Evolutionary conservation across 2,113 vertebrate genomes (phyloP), one percentile per base, ranked within the genome.

Genomic region (Podarcis raffonei): DNA sequence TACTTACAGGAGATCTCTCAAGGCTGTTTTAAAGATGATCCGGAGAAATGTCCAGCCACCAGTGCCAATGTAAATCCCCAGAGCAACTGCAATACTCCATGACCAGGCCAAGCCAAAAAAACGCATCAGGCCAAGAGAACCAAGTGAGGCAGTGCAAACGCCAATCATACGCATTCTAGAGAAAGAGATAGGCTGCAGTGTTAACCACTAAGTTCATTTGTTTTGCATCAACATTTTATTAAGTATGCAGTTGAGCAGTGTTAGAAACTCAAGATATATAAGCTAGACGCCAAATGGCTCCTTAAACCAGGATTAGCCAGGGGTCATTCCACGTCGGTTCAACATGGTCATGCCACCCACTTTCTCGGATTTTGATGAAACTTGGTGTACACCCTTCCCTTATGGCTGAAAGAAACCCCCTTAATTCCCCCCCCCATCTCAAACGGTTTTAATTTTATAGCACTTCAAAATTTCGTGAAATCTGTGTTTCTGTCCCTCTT

Each of bases 11-110:
- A 98, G 83, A 88, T 99, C 98, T 91, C 98, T 95, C 88, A 95
- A 97, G 30, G 97, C 98, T 0, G 98, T 99, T 89, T 97, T 94
- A 48, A 95, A 96, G 85, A 97, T 94, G 20, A 99, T 96, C 86
- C 98, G 98, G 90, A 99, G 96, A 95, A 98, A 98, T 65, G 96
- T 97, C 98, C 98, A 99, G 39, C 98, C 98, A 5, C 97, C 98
- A 3, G 97, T 94, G 57, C 98, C 97, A 81, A 99, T 95, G 95
- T 98, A 98, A 32, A 98, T 89, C 4, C 97, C 97, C 25, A 99
- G 90, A 37, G 97, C 96, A 1, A 97, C 98, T 37, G 96, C 98
- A 59, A 98, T 32, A 87, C 97, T 98, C 98, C 98, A 99, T 89
- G 96, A 91, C 98, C 98, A 99, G 84, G 98, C 97, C 80, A 98